A percentile compares a stretch with the other conserved stretches of the same genome.
These are phyloP conservation scores for Actinia equina DNA, from an alignment of 64 coral and sea anemone genomes.

Conservation along the genomic window DNA sequence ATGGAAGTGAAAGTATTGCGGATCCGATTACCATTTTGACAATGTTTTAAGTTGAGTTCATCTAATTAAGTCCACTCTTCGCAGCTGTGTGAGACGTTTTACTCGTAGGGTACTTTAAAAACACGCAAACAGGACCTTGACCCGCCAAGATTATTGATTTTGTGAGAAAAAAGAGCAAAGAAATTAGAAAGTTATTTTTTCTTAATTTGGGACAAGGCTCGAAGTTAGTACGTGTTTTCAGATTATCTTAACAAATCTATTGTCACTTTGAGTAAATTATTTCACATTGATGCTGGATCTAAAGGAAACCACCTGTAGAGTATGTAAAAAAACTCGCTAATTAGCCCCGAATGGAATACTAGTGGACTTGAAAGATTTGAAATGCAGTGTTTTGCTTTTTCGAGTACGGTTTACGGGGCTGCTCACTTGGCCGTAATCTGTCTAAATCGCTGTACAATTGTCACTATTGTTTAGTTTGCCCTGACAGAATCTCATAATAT, in stretches of 20 bases:
- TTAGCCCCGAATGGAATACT: background rate
- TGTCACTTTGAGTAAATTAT: background rate
- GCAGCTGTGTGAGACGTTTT: background rate
- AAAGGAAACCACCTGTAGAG: background rate
- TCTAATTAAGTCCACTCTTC: too few species aligned
- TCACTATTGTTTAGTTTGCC: background rate
- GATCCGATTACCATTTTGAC: too few species aligned
- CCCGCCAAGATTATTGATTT: background rate
- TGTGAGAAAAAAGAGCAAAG: background rate
- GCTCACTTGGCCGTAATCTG: constrained; percentile 7
- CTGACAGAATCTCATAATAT: constrained; percentile 5
- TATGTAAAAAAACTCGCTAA: background rate
- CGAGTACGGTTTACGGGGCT: background rate
- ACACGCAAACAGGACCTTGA: background rate
- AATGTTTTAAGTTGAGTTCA: too few species aligned
- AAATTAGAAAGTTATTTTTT: background rate
- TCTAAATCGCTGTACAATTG: constrained; percentile 1
- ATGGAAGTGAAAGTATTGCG: too few species aligned
- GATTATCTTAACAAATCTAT: background rate
- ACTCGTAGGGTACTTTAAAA: background rate
- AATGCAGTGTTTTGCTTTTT: background rate
- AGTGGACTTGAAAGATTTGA: background rate
- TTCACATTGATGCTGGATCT: background rate
- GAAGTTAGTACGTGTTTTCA: background rate
- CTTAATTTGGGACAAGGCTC: background rate